Evolutionary conservation across 2,113 vertebrate genomes (phyloP).

Genomic region (Lophotis ruficrista): DNA sequence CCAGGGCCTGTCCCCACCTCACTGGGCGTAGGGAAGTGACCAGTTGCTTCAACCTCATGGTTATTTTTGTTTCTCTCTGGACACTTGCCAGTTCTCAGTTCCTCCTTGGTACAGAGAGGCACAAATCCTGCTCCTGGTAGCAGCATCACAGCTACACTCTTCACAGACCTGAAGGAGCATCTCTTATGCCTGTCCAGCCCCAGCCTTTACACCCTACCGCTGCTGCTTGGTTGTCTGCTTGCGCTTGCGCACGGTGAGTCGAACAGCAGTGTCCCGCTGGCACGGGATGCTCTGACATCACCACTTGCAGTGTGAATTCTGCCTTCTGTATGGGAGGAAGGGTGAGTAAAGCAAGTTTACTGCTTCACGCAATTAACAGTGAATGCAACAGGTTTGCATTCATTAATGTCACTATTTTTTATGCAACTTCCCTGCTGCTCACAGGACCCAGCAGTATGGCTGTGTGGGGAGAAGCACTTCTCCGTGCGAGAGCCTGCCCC

Average conservation of each 20-base stretch:
- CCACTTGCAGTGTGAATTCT: neutral
- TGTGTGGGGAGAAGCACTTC: neutral
- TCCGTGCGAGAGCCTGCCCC: neutral
- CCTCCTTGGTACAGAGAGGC: neutral
- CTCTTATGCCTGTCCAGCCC: neutral
- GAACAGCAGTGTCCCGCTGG: neutral
- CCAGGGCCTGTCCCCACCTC: neutral
- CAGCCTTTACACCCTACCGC: neutral
- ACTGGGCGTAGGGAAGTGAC: neutral
- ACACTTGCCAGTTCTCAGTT: slow-evolving; percentile 10
- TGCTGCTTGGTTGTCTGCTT: neutral
- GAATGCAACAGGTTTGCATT: neutral
- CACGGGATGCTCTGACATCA: neutral
- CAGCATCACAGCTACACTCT: neutral
- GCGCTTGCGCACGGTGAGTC: neutral
- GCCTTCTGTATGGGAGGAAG: neutral
- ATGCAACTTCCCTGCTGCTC: neutral
- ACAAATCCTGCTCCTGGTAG: neutral
- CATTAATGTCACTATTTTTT: neutral
- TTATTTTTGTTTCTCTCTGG: slow-evolving; percentile 13
- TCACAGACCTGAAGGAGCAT: neutral
- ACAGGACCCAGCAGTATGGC: neutral
- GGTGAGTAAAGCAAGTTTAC: neutral
- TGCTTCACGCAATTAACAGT: neutral
- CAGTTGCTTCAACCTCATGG: neutral